These are phyloP conservation scores for Delphinapterus leucas DNA, from an alignment of 2,113 vertebrate genomes.

Conservation along the genomic window DNA sequence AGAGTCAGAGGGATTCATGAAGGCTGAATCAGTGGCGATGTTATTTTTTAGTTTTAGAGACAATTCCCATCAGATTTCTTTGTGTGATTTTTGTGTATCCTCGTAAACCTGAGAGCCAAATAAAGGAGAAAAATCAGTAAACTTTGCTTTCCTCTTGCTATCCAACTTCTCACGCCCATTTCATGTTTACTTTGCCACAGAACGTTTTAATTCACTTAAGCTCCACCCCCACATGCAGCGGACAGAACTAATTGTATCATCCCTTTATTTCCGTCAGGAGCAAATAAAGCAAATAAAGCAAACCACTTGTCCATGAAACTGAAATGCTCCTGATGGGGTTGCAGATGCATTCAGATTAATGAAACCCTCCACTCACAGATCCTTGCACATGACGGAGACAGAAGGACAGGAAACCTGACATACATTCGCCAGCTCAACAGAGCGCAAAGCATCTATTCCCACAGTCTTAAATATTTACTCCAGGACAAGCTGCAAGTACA, in stretches of 20 bases:
- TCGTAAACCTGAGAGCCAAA: slow-evolving; percentile 9
- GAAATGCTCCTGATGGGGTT: background rate
- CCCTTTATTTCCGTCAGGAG: background rate
- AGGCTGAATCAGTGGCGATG: background rate
- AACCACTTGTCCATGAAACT: background rate
- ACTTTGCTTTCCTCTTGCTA: background rate
- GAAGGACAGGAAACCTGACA: background rate
- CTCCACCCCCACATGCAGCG: fast-evolving
- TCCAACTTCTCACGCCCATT: background rate
- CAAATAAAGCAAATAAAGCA: background rate
- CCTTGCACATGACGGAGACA: background rate
- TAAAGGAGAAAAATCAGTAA: background rate
- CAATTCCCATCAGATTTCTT: background rate
- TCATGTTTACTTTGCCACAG: background rate
- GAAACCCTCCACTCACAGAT: background rate
- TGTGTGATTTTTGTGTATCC: background rate
- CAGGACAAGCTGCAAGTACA: background rate
- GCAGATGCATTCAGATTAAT: background rate
- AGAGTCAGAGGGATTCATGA: background rate
- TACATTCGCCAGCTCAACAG: background rate
- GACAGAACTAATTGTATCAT: background rate
- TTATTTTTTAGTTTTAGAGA: background rate
- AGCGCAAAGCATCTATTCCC: background rate
- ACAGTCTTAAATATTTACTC: background rate
- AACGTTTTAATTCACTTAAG: background rate